A percentile compares a stretch with the other conserved stretches of the same genome.
Conservation (phyloP, 2,888 invertebrate species). For the Drosophila maculinotata region DNA sequence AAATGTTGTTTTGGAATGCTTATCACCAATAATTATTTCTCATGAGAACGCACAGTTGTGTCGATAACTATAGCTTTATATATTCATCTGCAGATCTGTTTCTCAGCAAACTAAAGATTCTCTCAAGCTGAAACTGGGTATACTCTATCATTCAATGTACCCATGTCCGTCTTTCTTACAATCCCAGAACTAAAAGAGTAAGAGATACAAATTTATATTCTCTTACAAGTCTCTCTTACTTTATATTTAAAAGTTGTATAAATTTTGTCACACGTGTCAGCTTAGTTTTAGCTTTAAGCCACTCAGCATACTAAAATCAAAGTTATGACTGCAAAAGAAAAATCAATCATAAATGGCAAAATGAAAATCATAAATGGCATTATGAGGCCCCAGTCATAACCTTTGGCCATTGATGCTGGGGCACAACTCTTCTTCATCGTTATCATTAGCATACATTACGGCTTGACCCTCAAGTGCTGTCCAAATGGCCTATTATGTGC, state of each 20-base stretch:
- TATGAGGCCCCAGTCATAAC: constrained; percentile 26
- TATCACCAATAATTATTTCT: too few species aligned
- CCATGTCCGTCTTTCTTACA: too few species aligned
- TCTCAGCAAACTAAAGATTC: too few species aligned
- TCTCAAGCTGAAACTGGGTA: too few species aligned
- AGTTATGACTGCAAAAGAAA: constrained; percentile 21
- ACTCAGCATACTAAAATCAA: constrained; percentile 33
- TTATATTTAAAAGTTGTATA: neutral
- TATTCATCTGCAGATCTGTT: too few species aligned
- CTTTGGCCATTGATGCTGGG: constrained; percentile 43
- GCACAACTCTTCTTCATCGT: constrained; percentile 61
- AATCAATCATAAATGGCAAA: constrained; percentile 34
- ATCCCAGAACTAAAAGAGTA: too few species aligned
- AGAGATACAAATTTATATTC: too few species aligned
- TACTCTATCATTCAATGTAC: too few species aligned
- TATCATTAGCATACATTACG: constrained; percentile 75
- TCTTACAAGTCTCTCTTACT: neutral
- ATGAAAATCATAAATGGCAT: constrained; percentile 36
- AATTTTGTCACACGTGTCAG: neutral
- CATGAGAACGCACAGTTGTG: too few species aligned
- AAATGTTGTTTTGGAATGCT: too few species aligned
- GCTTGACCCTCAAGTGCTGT: constrained; percentile 71
- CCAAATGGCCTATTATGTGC: constrained; percentile 73
- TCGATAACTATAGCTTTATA: too few species aligned
- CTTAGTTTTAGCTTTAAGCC: constrained; percentile 8